These are phyloP conservation scores for Ips nitidus DNA, from an alignment of 1,140 invertebrate species.

Conservation along the genomic window DNA sequence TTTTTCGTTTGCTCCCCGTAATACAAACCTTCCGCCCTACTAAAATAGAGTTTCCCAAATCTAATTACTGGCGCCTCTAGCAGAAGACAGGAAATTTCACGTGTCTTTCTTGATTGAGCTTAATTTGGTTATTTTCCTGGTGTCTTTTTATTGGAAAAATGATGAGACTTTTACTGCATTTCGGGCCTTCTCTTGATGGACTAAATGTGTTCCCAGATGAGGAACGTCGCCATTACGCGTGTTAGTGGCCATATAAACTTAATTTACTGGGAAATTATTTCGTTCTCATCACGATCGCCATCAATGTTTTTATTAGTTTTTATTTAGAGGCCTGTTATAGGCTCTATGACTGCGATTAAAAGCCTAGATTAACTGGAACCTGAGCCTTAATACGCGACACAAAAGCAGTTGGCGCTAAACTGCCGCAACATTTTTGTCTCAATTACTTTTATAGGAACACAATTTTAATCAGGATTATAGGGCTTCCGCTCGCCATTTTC, in stretches of 20 bases:
- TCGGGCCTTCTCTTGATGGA: slow-evolving; percentile 3
- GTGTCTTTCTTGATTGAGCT: slow-evolving; percentile 25
- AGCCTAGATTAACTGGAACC: too few species aligned
- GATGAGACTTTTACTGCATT: slow-evolving; percentile 19
- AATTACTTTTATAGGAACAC: slow-evolving; percentile 18
- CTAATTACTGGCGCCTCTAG: slow-evolving; percentile 20
- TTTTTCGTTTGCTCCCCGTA: too few species aligned
- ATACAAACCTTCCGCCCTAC: slow-evolving; percentile 3
- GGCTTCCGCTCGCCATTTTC: slow-evolving; percentile 24
- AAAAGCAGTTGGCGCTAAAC: too few species aligned
- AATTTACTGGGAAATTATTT: slow-evolving; percentile 10
- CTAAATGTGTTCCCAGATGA: slow-evolving; percentile 9
- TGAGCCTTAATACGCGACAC: too few species aligned
- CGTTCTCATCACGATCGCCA: neutral
- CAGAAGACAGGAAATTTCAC: slow-evolving; percentile 22
- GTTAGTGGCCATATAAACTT: slow-evolving; percentile 10
- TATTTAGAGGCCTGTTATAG: slow-evolving; percentile 11
- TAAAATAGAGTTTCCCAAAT: slow-evolving; percentile 24
- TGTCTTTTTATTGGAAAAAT: slow-evolving; percentile 29
- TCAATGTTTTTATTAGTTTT: slow-evolving; percentile 4
- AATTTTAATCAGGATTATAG: slow-evolving; percentile 26
- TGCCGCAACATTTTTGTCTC: neutral
- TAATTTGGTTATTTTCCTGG: slow-evolving; percentile 31
- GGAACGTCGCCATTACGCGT: slow-evolving; percentile 8
- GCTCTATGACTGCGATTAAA: too few species aligned